A percentile compares a stretch with the other conserved stretches of the same genome.
These are phyloP conservation scores for Lysandra bellargus DNA, from an alignment of 2,888 invertebrate species.

Conservation along the genomic window DNA sequence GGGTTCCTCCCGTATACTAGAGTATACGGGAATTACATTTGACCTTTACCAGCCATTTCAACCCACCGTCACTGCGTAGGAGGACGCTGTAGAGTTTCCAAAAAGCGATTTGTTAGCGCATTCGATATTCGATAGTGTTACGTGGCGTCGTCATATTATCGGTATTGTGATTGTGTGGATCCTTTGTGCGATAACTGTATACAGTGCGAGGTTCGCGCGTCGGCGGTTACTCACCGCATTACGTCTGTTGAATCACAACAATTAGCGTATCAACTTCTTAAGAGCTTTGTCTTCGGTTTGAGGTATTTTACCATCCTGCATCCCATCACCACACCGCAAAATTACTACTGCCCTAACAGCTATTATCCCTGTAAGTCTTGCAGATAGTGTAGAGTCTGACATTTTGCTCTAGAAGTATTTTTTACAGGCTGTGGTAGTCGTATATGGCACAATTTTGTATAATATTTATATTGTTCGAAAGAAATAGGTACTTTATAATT, in stretches of 20 bases:
- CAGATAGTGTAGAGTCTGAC: too few species aligned
- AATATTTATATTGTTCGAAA: too few species aligned
- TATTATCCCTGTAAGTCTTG: too few species aligned
- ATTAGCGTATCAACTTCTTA: not conserved
- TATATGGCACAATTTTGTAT: too few species aligned
- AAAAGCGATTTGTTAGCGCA: not conserved
- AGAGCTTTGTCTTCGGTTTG: not conserved
- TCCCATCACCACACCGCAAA: not conserved
- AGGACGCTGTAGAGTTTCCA: not conserved
- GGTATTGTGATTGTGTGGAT: not conserved
- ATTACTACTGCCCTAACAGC: too few species aligned
- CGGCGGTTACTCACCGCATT: conserved; percentile 13
- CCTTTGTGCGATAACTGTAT: conserved; percentile 9
- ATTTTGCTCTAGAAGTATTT: too few species aligned
- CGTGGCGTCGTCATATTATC: not conserved
- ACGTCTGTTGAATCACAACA: conserved; percentile 16
- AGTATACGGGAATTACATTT: not conserved
- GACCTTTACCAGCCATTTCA: not conserved
- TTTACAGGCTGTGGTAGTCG: too few species aligned
- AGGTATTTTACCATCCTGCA: not conserved
- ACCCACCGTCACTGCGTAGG: not conserved
- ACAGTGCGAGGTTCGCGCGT: not conserved
- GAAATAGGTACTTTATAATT: too few species aligned
- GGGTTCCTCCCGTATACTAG: not conserved
- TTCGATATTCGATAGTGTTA: not conserved